These are phyloP conservation scores for Aldrovandia affinis DNA, from an alignment of 2,797 vertebrate species.

Conservation along the genomic window DNA sequence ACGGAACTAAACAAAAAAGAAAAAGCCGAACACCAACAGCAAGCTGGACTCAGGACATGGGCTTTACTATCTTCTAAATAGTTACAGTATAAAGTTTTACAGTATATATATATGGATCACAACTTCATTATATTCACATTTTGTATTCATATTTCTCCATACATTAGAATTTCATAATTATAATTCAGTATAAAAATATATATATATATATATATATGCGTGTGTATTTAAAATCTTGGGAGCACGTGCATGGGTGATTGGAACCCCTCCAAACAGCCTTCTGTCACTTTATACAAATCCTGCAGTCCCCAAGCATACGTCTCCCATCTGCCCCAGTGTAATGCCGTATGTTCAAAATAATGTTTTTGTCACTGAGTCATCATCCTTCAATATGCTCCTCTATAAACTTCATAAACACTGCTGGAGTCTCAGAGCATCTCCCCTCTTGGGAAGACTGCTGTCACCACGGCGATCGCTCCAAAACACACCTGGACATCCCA, in stretches of 20 bases:
- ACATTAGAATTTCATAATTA: constrained; percentile 23
- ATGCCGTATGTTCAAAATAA: constrained; percentile 25
- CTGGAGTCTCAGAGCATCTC: neutral
- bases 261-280: constrained; percentile 20
- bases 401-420: neutral
- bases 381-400: neutral
- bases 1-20: neutral
- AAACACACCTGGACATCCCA: neutral
- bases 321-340: constrained; percentile 15
- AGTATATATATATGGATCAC: constrained; percentile 18
- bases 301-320: constrained; percentile 22
- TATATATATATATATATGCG: constrained; percentile 32
- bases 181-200: constrained; percentile 40
- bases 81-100: constrained; percentile 25
- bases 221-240: constrained; percentile 29
- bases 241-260: constrained; percentile 31
- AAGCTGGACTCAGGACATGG: constrained; percentile 5
- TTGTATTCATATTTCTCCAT: constrained; percentile 21
- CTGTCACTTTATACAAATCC: constrained; percentile 34
- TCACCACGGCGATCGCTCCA: neutral
- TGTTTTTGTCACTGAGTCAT: constrained; percentile 10
- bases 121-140: constrained; percentile 14
- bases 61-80: constrained; percentile 19
- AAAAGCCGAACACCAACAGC: neutral
- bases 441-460: neutral